Evolutionary conservation across 2,888 invertebrate species (phyloP).

Genomic region (Oscheius myriophilus): DNA sequence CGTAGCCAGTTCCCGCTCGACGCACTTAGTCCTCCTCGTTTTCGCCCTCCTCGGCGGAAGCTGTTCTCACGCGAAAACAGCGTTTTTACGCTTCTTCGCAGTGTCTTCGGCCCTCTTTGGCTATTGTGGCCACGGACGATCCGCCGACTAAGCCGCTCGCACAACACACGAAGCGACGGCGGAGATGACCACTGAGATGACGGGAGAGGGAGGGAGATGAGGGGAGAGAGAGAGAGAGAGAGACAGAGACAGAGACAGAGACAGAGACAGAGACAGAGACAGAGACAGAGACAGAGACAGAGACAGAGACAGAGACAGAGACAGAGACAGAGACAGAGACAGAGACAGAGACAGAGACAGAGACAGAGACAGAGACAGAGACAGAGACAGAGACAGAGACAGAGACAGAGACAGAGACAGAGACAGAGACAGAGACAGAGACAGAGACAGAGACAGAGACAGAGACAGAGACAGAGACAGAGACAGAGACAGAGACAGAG

Average conservation of each 20-base stretch:
- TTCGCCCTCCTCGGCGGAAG: not conserved
- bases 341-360: constrained; percentile 5
- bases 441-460: not conserved
- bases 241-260: not conserved
- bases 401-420: not conserved
- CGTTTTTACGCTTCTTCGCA: not conserved
- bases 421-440: not conserved
- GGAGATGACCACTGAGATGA: constrained; percentile 12
- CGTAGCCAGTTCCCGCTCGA: no score
- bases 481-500: not conserved
- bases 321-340: not conserved
- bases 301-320: not conserved
- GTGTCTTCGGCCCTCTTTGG: constrained; percentile 1
- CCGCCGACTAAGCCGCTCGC: constrained; percentile 22
- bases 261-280: not conserved
- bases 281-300: not conserved
- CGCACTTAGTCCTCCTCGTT: not conserved
- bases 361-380: constrained; percentile 4
- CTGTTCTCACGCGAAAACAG: not conserved
- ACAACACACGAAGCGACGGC: constrained; percentile 21
- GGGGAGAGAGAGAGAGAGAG: not conserved
- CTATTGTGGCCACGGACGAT: constrained; percentile 25
- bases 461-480: not conserved
- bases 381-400: not conserved
- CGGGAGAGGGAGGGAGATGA: not conserved